A percentile compares a stretch with the other conserved stretches of the same genome.
These are phyloP conservation scores for Euproctis similis DNA, from an alignment of 2,888 invertebrate species.

Conservation along the genomic window DNA sequence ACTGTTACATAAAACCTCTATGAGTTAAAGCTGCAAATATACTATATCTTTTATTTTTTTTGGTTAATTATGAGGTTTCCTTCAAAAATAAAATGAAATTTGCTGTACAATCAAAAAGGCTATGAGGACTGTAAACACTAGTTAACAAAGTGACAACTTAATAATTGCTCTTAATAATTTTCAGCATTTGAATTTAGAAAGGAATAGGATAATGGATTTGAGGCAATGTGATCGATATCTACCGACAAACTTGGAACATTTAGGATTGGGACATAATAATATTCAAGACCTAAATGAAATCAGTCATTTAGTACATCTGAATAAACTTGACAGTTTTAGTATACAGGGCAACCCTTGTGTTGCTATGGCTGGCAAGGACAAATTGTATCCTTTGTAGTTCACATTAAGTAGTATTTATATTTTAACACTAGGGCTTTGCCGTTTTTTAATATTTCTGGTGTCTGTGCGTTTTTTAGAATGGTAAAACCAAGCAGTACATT, in stretches of 20 bases:
- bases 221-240: constrained; percentile 89
- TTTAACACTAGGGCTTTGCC: no score
- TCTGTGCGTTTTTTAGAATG: no score
- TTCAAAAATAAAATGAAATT: no score
- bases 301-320: constrained; percentile 85
- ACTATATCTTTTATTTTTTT: no score
- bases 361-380: constrained; percentile 81
- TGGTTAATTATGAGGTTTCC: no score
- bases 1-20: no score
- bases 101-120: no score
- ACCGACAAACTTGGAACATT: constrained; percentile 82
- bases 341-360: constrained; percentile 93
- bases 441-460: no score
- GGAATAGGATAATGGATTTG: constrained; percentile 88
- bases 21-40: no score
- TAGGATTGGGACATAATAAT: constrained; percentile 88
- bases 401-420: background rate
- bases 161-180: constrained; percentile 20
- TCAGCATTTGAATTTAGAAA: constrained; percentile 89
- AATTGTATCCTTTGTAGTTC: constrained; percentile 82
- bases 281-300: constrained; percentile 91
- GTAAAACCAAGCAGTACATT: no score
- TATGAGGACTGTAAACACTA: no score
- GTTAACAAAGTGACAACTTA: no score
- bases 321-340: constrained; percentile 86